Percentiles rank a stretch among this genome's conserved stretches.
phyloP scores from a whole-genome alignment of 2,888 invertebrate species.

The Emesis furor region DNA sequence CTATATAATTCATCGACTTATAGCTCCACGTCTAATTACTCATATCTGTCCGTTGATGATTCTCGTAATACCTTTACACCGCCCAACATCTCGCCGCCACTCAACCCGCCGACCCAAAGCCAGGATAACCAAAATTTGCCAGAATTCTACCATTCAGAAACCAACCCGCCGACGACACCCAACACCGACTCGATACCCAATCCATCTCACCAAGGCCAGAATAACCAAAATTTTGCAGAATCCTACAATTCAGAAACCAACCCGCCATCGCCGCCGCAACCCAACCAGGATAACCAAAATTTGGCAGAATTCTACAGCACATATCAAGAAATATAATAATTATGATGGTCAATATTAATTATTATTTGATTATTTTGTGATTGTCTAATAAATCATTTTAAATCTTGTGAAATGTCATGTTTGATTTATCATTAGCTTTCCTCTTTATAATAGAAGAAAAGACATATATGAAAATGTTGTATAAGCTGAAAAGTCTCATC shows the following conservation, averaged over 20 bases:
- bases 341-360: conserved; percentile 14
- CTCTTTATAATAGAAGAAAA: conserved; percentile 14
- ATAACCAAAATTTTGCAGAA: conserved; percentile 14
- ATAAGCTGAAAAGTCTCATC: conserved; percentile 10
- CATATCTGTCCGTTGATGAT: too few relatives aligned
- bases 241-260: conserved; percentile 14
- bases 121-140: conserved; percentile 14
- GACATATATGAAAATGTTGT: conserved; percentile 14
- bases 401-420: conserved; percentile 14
- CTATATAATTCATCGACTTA: too few relatives aligned
- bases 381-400: conserved; percentile 14
- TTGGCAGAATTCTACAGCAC: conserved; percentile 14
- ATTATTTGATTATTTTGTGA: conserved; percentile 14
- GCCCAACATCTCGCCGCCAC: conserved; percentile 2
- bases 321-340: conserved; percentile 14
- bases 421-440: conserved; percentile 14
- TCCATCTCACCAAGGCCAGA: conserved; percentile 14
- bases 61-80: too few relatives aligned
- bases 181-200: conserved; percentile 14
- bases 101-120: conserved; percentile 14
- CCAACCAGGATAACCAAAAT: conserved; percentile 11
- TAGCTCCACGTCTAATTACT: too few relatives aligned
- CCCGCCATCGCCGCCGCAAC: conserved; percentile 14
- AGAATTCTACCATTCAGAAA: conserved; percentile 11
- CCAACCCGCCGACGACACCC: conserved; percentile 14